Percentiles rank a stretch among this genome's conserved stretches.
Conservation (phyloP, 92 coral and sea anemone genomes). For the Zoanthus sansibaricus region DNA sequence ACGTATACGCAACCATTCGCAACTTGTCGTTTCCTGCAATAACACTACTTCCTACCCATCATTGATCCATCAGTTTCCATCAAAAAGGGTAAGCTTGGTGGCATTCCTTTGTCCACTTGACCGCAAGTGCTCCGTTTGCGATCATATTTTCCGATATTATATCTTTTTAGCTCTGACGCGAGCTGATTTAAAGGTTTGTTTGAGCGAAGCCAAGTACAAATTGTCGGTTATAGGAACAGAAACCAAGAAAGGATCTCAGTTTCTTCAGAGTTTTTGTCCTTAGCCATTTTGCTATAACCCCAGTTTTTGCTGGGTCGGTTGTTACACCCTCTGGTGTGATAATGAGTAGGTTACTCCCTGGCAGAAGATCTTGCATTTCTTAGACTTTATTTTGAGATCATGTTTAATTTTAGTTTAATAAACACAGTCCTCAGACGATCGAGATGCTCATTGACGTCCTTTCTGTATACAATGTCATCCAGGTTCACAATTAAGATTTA, state of each 20-base stretch:
- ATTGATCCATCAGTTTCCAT: background rate
- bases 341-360: background rate
- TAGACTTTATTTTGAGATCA: background rate
- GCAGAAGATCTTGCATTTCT: conserved; percentile 23
- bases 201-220: background rate
- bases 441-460: background rate
- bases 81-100: background rate
- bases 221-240: conserved; percentile 39
- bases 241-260: conserved; percentile 11
- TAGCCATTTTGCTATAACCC: conserved; percentile 33
- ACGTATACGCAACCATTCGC: background rate
- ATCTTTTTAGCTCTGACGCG: background rate
- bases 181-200: background rate
- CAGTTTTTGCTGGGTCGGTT: background rate
- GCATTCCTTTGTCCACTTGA: too few species aligned
- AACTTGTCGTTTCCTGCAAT: background rate
- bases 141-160: background rate
- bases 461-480: conserved; percentile 46
- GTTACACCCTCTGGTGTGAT: background rate
- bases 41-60: background rate
- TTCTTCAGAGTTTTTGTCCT: conserved; percentile 50
- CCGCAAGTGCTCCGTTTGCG: too few species aligned
- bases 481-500: conserved; percentile 57
- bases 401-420: background rate
- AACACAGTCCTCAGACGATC: background rate